Base-by-base conservation (phyloP, 1,140 invertebrate species). In the Caenorhabditis inopinata region DNA sequence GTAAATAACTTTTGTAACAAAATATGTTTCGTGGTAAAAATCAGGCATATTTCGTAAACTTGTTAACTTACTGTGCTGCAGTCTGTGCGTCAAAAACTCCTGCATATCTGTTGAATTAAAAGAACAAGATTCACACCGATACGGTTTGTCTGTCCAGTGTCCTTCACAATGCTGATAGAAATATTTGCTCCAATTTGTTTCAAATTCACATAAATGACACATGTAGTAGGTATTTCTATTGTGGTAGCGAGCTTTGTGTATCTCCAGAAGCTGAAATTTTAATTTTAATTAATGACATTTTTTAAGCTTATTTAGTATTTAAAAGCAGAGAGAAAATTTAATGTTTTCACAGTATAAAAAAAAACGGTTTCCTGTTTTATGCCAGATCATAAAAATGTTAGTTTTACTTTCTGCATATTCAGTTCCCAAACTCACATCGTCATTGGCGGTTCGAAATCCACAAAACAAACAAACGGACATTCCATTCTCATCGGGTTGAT, bases 161-260 rank as follows among this genome's bases (percentile, higher is more conserved):
- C 83, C 49, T 84, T 91, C 92, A 91, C 93, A 92, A 85, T 93
- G 92, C 46, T 89, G 88, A 84, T 92, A 92, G 87, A 92, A 93
- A 80, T 91, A 90, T 32, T 91, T 89, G 84, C 92, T 92, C 90
- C 91, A 92, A 83, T 91, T 91, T 81, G 91, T 92, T 42, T 91
- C 91, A 88, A 92, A 93, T 21, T 90, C 89, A 89, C 92, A 93
- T 32, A 92, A 85, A 35, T 90, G 90, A 88, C 92, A 93, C 74
- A 91, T 90, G 82, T 92, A 92, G n/a, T 91, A 90, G 16, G 91
- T 90, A 87, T 91, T 91, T 83, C 91, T 75, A 16, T 82, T 76
- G 58, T 81, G 80, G 14, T 49, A 21, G 0, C 74, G 49, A 14
- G 80, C 80, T 16, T 45, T 77, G 62, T 81, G 80, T n/a, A 68